Conservation (phyloP, 2,888 invertebrate genomes). For the Ochropacha duplaris region DNA sequence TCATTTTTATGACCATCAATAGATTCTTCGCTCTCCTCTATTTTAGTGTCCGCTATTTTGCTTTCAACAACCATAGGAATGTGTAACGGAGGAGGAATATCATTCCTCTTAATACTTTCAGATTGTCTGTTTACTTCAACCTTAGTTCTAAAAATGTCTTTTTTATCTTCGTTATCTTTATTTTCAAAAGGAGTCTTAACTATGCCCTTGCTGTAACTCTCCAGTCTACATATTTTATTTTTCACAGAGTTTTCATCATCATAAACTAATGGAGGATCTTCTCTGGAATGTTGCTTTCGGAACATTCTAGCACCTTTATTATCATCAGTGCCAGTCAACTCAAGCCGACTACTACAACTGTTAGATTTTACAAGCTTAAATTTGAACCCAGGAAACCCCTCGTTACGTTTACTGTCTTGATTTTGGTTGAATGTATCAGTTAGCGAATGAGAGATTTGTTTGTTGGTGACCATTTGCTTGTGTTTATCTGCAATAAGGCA, state of each 20-base stretch:
- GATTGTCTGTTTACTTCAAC: conserved; percentile 31
- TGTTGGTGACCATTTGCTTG: conserved; percentile 54
- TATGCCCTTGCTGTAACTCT: conserved; percentile 77
- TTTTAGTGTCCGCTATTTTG: conserved; percentile 35
- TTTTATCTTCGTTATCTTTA: conserved; percentile 57
- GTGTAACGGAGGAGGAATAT: conserved; percentile 12
- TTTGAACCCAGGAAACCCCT: conserved; percentile 86
- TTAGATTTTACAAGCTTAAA: conserved; percentile 93
- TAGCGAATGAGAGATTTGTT: conserved; percentile 45
- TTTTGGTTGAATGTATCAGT: conserved; percentile 45
- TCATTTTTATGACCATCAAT: conserved; percentile 35
- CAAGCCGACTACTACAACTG: conserved; percentile 92
- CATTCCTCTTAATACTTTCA: conserved; percentile 30
- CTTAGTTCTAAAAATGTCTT: conserved; percentile 35
- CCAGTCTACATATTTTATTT: conserved; percentile 77
- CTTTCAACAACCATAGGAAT: conserved; percentile 47
- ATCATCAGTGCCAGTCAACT: conserved; percentile 88
- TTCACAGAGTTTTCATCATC: conserved; percentile 79
- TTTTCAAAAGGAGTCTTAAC: conserved; percentile 72
- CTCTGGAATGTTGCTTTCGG: conserved; percentile 61
- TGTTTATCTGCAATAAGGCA: conserved; percentile 72
- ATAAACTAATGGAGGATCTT: conserved; percentile 71
- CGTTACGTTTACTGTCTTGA: conserved; percentile 59
- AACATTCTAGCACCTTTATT: conserved; percentile 72
- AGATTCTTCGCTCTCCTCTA: conserved; percentile 31